Percentiles rank a stretch among this genome's conserved stretches.
phyloP scores from a whole-genome alignment of 2,888 invertebrate species.

The Drosophila subquinaria region DNA sequence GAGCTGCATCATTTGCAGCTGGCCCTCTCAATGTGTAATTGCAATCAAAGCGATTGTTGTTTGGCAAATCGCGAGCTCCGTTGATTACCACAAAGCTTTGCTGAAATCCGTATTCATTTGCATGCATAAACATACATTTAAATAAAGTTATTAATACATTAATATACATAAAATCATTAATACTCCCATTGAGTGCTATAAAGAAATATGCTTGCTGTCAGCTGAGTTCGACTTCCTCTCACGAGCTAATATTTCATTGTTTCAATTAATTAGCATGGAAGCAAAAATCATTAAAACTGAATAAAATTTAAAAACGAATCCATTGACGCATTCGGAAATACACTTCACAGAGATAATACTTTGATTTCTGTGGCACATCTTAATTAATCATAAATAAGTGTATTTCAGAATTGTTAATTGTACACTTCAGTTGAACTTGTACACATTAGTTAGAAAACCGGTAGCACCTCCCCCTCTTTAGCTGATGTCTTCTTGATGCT shows the following conservation, averaged over 20 bases:
- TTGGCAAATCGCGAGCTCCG: constrained; percentile 50
- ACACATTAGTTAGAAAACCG: constrained; percentile 56
- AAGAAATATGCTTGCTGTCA: constrained; percentile 18
- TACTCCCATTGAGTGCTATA: constrained; percentile 6
- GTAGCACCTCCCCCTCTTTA: constrained; percentile 44
- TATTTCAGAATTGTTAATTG: constrained; percentile 23
- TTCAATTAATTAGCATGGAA: constrained; percentile 54
- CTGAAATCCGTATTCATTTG: constrained; percentile 30
- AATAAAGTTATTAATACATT: too few species aligned
- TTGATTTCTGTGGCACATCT: not conserved
- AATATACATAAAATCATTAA: constrained; percentile 37
- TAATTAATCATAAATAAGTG: constrained; percentile 18
- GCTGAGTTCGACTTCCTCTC: constrained; percentile 35
- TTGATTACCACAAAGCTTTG: constrained; percentile 51
- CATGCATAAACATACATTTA: constrained; percentile 44
- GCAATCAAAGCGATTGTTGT: constrained; percentile 77
- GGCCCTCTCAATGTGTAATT: constrained; percentile 52
- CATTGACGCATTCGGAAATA: constrained; percentile 19
- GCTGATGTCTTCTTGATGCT: constrained; percentile 42
- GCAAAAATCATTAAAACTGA: not conserved
- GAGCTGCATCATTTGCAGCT: constrained; percentile 23
- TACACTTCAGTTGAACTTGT: constrained; percentile 36
- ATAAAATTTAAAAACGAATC: not conserved
- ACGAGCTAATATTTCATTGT: constrained; percentile 25
- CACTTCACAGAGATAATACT: constrained; percentile 8